Percentiles rank a stretch among this genome's conserved stretches.
Evolutionary conservation across 1,140 invertebrate genomes (phyloP).

Genomic region (Drosophila suzukii): DNA sequence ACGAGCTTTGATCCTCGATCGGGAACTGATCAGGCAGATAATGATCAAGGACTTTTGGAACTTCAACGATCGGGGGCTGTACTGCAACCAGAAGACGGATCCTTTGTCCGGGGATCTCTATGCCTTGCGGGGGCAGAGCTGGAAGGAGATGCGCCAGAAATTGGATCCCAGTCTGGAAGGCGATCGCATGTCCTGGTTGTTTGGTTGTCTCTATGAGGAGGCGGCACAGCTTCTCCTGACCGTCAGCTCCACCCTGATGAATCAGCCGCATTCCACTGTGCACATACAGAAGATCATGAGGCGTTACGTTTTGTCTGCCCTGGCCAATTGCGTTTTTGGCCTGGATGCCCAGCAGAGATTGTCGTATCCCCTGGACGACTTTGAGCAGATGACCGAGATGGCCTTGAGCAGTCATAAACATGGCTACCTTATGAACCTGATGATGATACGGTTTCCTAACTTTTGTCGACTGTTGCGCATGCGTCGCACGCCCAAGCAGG

Average conservation of each 20-base stretch:
- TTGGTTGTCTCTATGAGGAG: constrained; percentile 69
- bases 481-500: constrained; percentile 59
- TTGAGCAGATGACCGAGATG: constrained; percentile 77
- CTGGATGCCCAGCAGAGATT: constrained; percentile 47
- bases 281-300: constrained; percentile 76
- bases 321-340: constrained; percentile 75
- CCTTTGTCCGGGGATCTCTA: constrained; percentile 86
- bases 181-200: constrained; percentile 86
- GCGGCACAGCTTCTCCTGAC: constrained; percentile 55
- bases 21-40: constrained; percentile 86
- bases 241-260: constrained; percentile 61
- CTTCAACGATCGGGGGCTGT: constrained; percentile 86
- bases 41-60: constrained; percentile 87
- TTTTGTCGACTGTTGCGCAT: constrained; percentile 60
- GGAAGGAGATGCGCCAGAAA: constrained; percentile 87
- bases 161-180: constrained; percentile 88
- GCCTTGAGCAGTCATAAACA: constrained; percentile 70
- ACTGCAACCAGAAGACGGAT: constrained; percentile 85
- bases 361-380: constrained; percentile 63
- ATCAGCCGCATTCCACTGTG: constrained; percentile 57
- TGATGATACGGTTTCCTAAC: constrained; percentile 73
- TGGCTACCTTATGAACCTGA: constrained; percentile 64
- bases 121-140: constrained; percentile 85
- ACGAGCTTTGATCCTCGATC: constrained; percentile 82
- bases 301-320: constrained; percentile 58